Base-by-base conservation (phyloP, 2,797 vertebrate species). In the Microchirus variegatus region DNA sequence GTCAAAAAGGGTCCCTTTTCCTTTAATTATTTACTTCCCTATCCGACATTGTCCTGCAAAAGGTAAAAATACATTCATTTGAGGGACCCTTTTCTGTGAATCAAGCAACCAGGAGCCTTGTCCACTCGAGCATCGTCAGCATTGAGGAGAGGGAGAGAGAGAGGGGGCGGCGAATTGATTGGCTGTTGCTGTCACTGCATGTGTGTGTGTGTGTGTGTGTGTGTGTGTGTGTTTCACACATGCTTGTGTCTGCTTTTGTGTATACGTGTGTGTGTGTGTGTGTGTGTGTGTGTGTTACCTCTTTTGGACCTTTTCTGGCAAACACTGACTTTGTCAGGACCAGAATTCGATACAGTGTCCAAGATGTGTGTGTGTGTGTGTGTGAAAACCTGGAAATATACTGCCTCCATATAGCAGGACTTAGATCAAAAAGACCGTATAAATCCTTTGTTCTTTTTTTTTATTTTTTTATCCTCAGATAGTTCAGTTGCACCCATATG, bases 21-120 rank as follows among this genome's bases (percentile, higher is more conserved):
- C 91, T 93, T 94, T 94, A 94, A 94, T 94, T 94, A 94, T 93
- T 94, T 93, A 94, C 87, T 90, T 94, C 93, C 93, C 93, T 94
- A 94, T 94, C 93, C 92, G 93, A 94, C 93, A 93, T 89, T 93
- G 90, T 93, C 93, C 93, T 94, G 93, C 92, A 94, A 94, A 92
- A 93, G 91, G 93, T 93, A 93, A 88, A 93, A 91, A 93, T 93
- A 94, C 90, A 93, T 93, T 94, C 87, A 93, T 90, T 93, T 85
- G 83, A 91, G 93, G 93, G 93, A 93, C 92, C 93, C 92, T 93
- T 92, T 91, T 93, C 87, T 91, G 89, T 91, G 82, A 89, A 90
- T 80, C 86, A 91, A 80, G 84, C 89, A 91, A 88, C 86, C 86
- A 88, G 89, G 91, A 90, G 78, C 87, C 88, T 81, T 81, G 82